Base-by-base conservation (phyloP, 2,113 vertebrate species). In the Cheirogaleus medius region DNA sequence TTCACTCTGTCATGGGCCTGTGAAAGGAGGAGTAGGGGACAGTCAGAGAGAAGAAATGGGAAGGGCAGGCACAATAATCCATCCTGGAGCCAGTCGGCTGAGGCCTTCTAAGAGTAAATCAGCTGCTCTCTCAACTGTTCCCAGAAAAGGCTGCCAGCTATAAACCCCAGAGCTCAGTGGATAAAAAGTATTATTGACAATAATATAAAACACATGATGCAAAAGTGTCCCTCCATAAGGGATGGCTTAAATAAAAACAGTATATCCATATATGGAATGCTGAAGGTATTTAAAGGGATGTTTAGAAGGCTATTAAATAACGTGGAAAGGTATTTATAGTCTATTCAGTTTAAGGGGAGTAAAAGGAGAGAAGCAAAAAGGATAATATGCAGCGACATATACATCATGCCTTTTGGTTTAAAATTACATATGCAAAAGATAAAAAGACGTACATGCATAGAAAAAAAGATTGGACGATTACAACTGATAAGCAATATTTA, bases 171-270 rank as follows among this genome's bases (percentile, higher is more conserved):
- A 94, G 39, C 76, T 86, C 32, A 82, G 83, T 63, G 77, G 66
- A 63, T 64, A 80, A 91, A 90, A 97, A 74, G 80, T 80, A 87
- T 78, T 74, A 90, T 56, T 86, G 73, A 92, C 56, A 56, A 69
- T 87, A 95, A 95, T 77, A 42, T 91, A 94, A 98, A 97, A 95
- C 97, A 98, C 49, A 96, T 83, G 90, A 81, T 86, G 47, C 63
- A 78, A 42, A 94, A 82, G 18, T 87, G 18, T 77, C 69, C 69
- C 71, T 84, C 49, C 76, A 83, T 83, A 95, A 98, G 34, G 47
- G 34, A 80, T 90, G 56, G 23, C n/a, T 95, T 78, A 78, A 82
- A 92, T 87, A 90, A 97, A 95, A 97, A 97, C 32, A 97, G 32
- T 49, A 54, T 78, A 56, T 64, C 78, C 82, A 66, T 77, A 88